Percentiles rank a stretch among this genome's conserved stretches.
These are phyloP conservation scores for Burhinus bistriatus DNA, from an alignment of 2,113 vertebrate genomes.

Conservation along the genomic window DNA sequence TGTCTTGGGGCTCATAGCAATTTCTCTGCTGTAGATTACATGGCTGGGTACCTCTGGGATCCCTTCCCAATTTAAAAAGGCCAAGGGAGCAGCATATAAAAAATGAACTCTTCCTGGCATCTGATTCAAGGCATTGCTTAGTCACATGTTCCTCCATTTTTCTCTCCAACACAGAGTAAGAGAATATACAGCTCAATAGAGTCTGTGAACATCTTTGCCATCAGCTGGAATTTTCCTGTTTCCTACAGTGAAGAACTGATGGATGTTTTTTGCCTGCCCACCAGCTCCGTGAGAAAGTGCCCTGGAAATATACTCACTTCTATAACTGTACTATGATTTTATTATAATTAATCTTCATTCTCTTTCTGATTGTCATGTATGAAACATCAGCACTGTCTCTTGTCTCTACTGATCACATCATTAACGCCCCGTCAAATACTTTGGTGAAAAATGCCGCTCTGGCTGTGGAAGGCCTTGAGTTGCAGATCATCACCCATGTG, in stretches of 20 bases:
- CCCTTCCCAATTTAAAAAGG: slow-evolving; percentile 37
- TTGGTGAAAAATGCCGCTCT: neutral
- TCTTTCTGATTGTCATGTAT: neutral
- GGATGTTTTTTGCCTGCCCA: neutral
- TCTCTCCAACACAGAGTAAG: neutral
- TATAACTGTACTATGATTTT: neutral
- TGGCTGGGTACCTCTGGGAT: slow-evolving; percentile 36
- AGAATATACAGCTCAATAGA: neutral
- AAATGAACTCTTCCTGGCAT: slow-evolving; percentile 22
- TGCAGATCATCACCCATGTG: neutral
- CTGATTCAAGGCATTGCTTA: slow-evolving; percentile 1
- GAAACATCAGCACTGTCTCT: neutral
- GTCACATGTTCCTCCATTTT: neutral
- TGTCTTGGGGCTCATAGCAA: slow-evolving; percentile 17
- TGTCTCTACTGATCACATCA: neutral
- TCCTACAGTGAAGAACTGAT: neutral
- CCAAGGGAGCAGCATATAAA: slow-evolving; percentile 2
- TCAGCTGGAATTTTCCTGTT: neutral
- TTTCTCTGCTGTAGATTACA: slow-evolving; percentile 19
- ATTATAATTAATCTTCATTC: neutral
- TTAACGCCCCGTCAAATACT: neutral
- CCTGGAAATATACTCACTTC: neutral
- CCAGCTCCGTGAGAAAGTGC: neutral
- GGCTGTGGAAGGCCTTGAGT: neutral
- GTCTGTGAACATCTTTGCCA: neutral